Evolutionary conservation across 2,797 vertebrate species (phyloP).

Genomic region (Babyrousa celebensis): DNA sequence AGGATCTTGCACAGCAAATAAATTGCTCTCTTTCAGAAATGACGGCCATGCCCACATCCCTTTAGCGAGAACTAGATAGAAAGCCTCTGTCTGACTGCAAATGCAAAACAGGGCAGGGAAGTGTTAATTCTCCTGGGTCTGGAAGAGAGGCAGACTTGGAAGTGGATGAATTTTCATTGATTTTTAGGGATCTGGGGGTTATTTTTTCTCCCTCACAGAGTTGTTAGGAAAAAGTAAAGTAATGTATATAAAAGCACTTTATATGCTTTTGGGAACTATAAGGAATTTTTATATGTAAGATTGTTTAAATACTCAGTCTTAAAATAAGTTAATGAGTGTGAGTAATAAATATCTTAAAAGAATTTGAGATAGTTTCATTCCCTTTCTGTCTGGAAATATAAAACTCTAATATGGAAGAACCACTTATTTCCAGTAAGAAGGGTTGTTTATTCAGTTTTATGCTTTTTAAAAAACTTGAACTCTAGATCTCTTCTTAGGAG

Average conservation of each 20-base stretch:
- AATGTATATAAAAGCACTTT: not conserved
- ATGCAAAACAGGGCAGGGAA: not conserved
- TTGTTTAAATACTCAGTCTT: slow-evolving; percentile 4
- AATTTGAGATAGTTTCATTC: not conserved
- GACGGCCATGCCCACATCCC: not conserved
- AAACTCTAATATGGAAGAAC: not conserved
- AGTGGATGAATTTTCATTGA: not conserved
- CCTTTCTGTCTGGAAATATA: slow-evolving; percentile 21
- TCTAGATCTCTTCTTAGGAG: slow-evolving; percentile 17
- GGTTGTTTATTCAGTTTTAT: slow-evolving; percentile 28
- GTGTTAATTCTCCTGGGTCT: not conserved
- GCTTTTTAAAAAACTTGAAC: slow-evolving; percentile 49
- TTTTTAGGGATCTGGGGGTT: not conserved
- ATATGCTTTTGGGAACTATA: not conserved
- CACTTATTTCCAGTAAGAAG: slow-evolving; percentile 16
- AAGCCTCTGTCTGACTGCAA: not conserved
- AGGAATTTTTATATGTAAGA: not conserved
- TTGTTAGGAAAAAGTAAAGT: slow-evolving; percentile 38
- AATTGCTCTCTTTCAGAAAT: not conserved
- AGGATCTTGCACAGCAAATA: not conserved
- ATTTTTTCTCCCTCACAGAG: not conserved
- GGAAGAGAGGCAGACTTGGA: not conserved
- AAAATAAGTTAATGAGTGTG: not conserved
- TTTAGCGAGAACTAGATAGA: not conserved
- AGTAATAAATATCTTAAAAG: not conserved